Evolutionary conservation across 2,888 invertebrate genomes (phyloP).

Genomic region (Strigamia crassipes): DNA sequence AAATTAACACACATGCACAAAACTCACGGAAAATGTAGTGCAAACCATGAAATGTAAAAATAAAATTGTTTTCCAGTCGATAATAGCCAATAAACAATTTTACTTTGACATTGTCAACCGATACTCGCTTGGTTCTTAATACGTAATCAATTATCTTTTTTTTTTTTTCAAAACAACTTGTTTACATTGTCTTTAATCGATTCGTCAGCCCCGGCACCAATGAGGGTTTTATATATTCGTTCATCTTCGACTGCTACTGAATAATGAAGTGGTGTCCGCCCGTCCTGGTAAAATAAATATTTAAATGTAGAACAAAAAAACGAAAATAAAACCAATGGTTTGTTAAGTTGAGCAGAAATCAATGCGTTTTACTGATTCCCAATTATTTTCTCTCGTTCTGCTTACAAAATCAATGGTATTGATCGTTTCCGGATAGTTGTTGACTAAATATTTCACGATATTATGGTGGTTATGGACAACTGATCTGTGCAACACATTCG

Average conservation of each 20-base stretch:
- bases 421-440: slow-evolving; percentile 58
- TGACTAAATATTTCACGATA: slow-evolving; percentile 58
- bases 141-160: not conserved
- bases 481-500: slow-evolving; percentile 56
- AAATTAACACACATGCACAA: not conserved
- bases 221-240: slow-evolving; percentile 66
- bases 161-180: not conserved
- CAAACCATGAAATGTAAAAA: too few relatives aligned
- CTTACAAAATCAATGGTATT: slow-evolving; percentile 58
- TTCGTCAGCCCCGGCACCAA: slow-evolving; percentile 68
- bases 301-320: not conserved
- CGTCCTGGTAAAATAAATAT: slow-evolving; percentile 63
- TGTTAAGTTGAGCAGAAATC: not conserved
- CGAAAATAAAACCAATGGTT: not conserved
- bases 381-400: not conserved
- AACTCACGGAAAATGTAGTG: not conserved
- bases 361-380: slow-evolving; percentile 11
- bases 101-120: too few relatives aligned
- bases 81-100: too few relatives aligned
- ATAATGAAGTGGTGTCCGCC: slow-evolving; percentile 71
- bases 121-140: too few relatives aligned
- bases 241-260: slow-evolving; percentile 68
- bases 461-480: slow-evolving; percentile 58
- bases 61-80: too few relatives aligned
- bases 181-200: slow-evolving; percentile 65